Evolutionary conservation across 2,888 invertebrate species (phyloP), one percentile per base, ranked within the genome.

Genomic region (Desoria tigrina): DNA sequence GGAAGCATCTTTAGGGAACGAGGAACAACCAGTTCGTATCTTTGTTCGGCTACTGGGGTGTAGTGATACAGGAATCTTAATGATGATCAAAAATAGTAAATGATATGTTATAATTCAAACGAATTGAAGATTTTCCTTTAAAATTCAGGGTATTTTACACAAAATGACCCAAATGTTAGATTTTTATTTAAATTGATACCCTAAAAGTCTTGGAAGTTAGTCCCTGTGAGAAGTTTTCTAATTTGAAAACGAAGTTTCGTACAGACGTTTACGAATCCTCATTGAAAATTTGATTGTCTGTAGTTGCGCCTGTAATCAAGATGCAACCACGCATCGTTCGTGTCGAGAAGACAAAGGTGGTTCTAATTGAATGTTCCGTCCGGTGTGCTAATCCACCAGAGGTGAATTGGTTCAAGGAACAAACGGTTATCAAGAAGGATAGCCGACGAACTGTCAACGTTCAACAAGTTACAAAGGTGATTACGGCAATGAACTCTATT

Each of bases 371-470:
- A 81, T 94, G 95, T 81, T 88, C 89, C 79, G 92, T 97, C 69
- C 88, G 92, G 79, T 94, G 94, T 77, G 92, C 92, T 82, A 94
- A 94, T 79, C 89, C 91, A 77, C 97, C 97, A 9, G 87, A 90
- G 73, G 92, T 94, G 79, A 90, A 90, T 45, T 97, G 97, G 96
- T 94, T 87, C 82, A 93, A 94, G 79, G 95, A 95, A 82, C 82
- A 86, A 21, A 86, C 84, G 75, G 88, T 89, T 23, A 89, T 94
- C 50, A 86, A 82, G 76, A 88, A 92, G 78, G 91, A 88, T 80
- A 84, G 86, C 39, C 85, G 90, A 75, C 91, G 90, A 79, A 86
- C 86, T 73, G 86, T 90, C 58, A 85, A 87, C 73, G 87, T 92
- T 67, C 88, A 90, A 79, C 88, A 90, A 82, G 84, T 90, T 50